Percentiles rank a stretch among this genome's conserved stretches.
These are phyloP conservation scores for Platycnemis pennipes DNA, from an alignment of 2,888 invertebrate genomes.

Conservation along the genomic window DNA sequence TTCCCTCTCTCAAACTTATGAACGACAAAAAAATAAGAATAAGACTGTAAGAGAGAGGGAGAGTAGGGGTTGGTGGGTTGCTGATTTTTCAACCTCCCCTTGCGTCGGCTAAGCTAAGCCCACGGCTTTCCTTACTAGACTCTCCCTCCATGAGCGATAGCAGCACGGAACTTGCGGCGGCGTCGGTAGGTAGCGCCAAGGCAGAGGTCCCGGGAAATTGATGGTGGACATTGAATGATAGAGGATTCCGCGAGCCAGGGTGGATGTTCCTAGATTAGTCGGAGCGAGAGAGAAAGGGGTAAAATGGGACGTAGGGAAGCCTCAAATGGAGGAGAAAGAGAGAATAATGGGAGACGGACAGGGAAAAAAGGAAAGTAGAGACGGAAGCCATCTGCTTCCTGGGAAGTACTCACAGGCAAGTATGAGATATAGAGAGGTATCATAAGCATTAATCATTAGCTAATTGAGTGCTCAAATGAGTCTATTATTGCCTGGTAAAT, in stretches of 20 bases:
- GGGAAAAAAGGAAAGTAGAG: not conserved
- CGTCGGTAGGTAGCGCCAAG: not conserved
- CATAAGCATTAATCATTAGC: too few species aligned
- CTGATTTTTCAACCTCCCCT: constrained; percentile 29
- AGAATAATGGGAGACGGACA: not conserved
- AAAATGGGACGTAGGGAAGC: too few species aligned
- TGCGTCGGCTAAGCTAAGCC: not conserved
- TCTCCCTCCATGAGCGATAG: not conserved
- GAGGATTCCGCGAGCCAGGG: not conserved
- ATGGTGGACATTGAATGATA: constrained; percentile 27
- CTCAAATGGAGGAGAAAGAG: not conserved
- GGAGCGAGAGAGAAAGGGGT: not conserved
- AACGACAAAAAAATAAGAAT: not conserved
- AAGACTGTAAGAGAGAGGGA: not conserved
- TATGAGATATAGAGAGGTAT: too few species aligned
- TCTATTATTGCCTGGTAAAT: too few species aligned
- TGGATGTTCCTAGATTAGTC: constrained; percentile 31
- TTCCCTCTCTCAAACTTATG: too few species aligned
- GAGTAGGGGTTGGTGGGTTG: not conserved
- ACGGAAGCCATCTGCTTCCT: not conserved
- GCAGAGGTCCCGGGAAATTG: constrained; percentile 8
- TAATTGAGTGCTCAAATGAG: too few species aligned
- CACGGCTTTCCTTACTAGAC: not conserved
- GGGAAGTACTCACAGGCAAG: too few species aligned
- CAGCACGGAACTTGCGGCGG: not conserved